Conservation (phyloP, 2,888 invertebrate species). For the Oscheius onirici region DNA sequence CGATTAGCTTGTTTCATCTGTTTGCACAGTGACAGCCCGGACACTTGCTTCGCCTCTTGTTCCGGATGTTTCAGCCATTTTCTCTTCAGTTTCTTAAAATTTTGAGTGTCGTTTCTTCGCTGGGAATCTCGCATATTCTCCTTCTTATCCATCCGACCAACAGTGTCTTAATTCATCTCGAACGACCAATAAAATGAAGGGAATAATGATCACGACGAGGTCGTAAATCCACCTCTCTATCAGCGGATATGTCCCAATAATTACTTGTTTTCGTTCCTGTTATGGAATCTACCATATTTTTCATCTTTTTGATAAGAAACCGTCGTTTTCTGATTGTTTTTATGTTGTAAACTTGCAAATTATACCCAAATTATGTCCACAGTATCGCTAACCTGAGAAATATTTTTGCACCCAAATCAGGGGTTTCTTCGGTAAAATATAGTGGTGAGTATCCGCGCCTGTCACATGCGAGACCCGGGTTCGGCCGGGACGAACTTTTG, state of each 20-base stretch:
- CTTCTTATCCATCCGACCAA: neutral
- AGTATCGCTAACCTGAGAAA: too few species aligned
- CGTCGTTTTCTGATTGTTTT: too few species aligned
- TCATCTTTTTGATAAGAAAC: too few species aligned
- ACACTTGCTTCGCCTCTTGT: neutral
- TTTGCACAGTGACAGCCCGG: slow-evolving; percentile 31
- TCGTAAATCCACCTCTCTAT: slow-evolving; percentile 18
- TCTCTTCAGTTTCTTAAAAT: neutral
- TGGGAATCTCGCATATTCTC: neutral
- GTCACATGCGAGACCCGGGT: slow-evolving; percentile 31
- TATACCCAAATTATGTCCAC: too few species aligned
- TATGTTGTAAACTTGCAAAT: too few species aligned
- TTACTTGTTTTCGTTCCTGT: neutral
- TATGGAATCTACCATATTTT: too few species aligned
- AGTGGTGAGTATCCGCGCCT: slow-evolving; percentile 32
- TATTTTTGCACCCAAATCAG: neutral
- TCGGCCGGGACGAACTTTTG: slow-evolving; percentile 2
- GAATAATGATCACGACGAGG: slow-evolving; percentile 14
- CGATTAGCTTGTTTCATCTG: slow-evolving; percentile 9
- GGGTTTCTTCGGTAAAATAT: neutral
- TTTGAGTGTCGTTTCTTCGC: neutral
- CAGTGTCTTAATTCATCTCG: neutral
- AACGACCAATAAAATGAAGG: neutral
- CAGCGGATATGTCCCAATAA: neutral
- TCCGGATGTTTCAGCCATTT: neutral